Evolutionary conservation across 2,797 vertebrate species (phyloP).

Genomic region (Petrocephalus schoutedeni): DNA sequence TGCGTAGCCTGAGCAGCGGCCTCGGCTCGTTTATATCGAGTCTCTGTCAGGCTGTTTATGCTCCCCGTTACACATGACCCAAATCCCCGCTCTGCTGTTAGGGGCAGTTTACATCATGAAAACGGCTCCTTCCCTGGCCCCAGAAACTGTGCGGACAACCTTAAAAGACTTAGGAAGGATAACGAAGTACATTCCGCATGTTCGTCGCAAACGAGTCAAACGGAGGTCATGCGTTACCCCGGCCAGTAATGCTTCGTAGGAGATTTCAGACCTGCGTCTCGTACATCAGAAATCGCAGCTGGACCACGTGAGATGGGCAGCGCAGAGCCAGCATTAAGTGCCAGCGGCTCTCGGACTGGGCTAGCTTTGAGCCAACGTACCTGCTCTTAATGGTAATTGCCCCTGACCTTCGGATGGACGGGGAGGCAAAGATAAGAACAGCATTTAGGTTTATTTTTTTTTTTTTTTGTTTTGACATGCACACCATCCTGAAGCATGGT

Average conservation of each 20-base stretch:
- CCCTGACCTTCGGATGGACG: neutral
- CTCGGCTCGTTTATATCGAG: neutral
- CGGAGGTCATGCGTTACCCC: neutral
- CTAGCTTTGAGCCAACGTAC: neutral
- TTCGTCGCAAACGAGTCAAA: neutral
- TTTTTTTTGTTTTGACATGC: neutral
- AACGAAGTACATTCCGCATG: neutral
- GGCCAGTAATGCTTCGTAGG: neutral
- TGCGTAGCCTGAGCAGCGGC: neutral
- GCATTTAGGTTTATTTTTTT: constrained; percentile 9
- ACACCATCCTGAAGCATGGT: neutral
- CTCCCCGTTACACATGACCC: neutral
- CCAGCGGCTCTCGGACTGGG: neutral
- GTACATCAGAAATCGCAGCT: neutral
- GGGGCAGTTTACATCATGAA: neutral
- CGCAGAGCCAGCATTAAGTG: neutral
- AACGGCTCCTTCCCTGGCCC: neutral
- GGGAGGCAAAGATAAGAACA: constrained; percentile 9
- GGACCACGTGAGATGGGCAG: neutral
- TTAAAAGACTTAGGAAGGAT: neutral
- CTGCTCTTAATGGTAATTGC: neutral
- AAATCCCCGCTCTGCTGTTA: neutral
- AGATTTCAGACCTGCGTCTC: neutral
- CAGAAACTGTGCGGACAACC: neutral
- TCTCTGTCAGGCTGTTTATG: neutral